phyloP scores from a whole-genome alignment of 1,140 invertebrate species.

The Drosophila yakuba region DNA sequence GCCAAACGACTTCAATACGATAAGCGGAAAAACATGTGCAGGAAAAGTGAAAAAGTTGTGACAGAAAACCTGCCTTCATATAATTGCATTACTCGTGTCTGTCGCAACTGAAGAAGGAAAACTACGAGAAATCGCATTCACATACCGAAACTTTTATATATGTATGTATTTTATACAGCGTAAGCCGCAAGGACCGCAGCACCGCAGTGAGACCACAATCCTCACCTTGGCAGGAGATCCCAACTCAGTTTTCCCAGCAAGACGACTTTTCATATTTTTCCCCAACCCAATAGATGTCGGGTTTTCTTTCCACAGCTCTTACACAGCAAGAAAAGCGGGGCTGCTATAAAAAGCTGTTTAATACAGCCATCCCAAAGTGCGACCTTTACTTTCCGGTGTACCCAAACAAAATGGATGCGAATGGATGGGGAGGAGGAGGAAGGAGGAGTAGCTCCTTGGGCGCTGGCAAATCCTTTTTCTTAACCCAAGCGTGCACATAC shows the following conservation, averaged over 20 bases:
- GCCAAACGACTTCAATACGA: constrained; percentile 40
- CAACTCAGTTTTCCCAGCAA: constrained; percentile 50
- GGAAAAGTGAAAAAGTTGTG: constrained; percentile 66
- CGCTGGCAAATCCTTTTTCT: constrained; percentile 72
- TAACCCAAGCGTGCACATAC: constrained; percentile 69
- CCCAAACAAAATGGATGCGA: constrained; percentile 7
- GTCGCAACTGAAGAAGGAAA: constrained; percentile 49
- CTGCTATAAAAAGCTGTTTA: too few species aligned
- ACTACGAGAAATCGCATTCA: constrained; percentile 4
- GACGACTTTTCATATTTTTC: constrained; percentile 76
- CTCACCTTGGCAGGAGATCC: constrained; percentile 46
- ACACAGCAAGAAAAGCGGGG: neutral
- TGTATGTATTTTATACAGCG: neutral
- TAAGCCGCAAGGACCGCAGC: constrained; percentile 46
- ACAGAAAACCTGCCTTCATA: constrained; percentile 71
- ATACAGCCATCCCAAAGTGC: neutral
- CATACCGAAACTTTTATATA: neutral
- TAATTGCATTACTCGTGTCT: constrained; percentile 77
- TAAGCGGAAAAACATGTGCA: constrained; percentile 39
- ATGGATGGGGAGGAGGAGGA: neutral
- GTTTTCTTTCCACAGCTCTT: constrained; percentile 27
- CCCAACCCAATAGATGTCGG: constrained; percentile 24
- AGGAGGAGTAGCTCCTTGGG: constrained; percentile 11
- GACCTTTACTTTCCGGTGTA: neutral
- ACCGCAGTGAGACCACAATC: constrained; percentile 62